Evolutionary conservation across 2,797 vertebrate genomes (phyloP).

Genomic region (Danio jaintianensis): DNA sequence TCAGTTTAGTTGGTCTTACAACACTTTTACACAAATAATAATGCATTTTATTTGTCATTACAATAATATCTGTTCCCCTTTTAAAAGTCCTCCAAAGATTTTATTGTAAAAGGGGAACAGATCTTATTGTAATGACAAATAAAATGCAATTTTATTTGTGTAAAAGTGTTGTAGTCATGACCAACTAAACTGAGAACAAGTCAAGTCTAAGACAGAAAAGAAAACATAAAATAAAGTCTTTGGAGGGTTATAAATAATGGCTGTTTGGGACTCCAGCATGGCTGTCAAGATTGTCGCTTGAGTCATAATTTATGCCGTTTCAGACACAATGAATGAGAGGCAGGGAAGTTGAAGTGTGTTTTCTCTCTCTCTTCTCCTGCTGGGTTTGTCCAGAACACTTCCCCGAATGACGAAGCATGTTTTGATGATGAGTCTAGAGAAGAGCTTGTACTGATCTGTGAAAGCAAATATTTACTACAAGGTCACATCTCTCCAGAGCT

Average conservation of each 20-base stretch:
- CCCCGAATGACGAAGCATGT: neutral
- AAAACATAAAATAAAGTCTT: neutral
- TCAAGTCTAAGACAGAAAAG: too few relatives aligned
- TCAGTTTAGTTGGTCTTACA: too few relatives aligned
- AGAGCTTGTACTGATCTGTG: neutral
- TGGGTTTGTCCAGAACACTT: neutral
- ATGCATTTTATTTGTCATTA: too few relatives aligned
- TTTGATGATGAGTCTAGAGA: neutral
- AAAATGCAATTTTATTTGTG: too few relatives aligned
- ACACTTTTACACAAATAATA: too few relatives aligned
- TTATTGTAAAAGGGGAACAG: too few relatives aligned
- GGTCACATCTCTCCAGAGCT: slow-evolving; percentile 16
- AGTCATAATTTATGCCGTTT: neutral
- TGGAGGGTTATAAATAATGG: neutral
- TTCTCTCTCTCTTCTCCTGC: neutral
- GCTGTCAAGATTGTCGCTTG: neutral
- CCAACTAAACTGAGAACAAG: too few relatives aligned
- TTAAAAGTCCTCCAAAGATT: neutral
- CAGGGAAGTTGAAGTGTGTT: neutral
- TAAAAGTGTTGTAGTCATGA: too few relatives aligned
- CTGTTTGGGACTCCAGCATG: neutral
- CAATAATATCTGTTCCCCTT: too few relatives aligned
- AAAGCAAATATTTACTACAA: slow-evolving; percentile 5
- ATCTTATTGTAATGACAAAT: too few relatives aligned
- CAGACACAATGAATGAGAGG: neutral